phyloP scores from a whole-genome alignment of 1,140 invertebrate genomes.

The Drosophila kanapiae region DNA sequence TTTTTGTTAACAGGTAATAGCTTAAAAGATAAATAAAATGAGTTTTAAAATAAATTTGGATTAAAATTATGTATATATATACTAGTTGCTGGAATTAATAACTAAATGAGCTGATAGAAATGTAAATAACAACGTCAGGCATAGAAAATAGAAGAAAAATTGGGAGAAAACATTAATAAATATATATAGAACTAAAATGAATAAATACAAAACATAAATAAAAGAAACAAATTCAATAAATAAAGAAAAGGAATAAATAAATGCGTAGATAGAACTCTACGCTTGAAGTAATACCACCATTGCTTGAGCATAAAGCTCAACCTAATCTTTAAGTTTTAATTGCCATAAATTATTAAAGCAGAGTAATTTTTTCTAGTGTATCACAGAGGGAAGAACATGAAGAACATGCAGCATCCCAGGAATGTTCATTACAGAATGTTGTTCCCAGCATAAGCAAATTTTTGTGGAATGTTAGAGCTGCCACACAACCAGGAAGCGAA shows the following conservation, averaged over 20 bases:
- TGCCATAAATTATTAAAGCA: background rate
- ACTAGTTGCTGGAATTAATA: too few relatives aligned
- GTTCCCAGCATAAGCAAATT: slow-evolving; percentile 15
- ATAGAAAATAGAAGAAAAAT: too few relatives aligned
- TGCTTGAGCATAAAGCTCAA: background rate
- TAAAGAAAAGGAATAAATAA: background rate
- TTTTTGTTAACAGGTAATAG: background rate
- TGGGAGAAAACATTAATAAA: background rate
- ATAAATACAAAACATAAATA: background rate
- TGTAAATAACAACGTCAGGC: too few relatives aligned
- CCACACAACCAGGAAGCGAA: background rate
- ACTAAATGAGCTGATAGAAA: too few relatives aligned
- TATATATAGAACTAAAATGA: background rate
- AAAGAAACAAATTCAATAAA: background rate
- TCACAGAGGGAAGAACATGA: background rate
- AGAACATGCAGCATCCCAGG: background rate
- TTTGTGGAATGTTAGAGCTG: slow-evolving; percentile 1
- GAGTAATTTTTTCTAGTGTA: slow-evolving; percentile 1
- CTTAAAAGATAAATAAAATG: background rate
- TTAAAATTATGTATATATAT: too few relatives aligned
- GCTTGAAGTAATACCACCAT: too few relatives aligned
- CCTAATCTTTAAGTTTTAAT: too few relatives aligned
- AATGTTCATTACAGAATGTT: slow-evolving; percentile 31
- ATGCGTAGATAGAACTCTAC: too few relatives aligned
- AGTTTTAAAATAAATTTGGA: too few relatives aligned